Evolutionary conservation across 2,888 invertebrate species (phyloP), one percentile per base, ranked within the genome.

Genomic region (Chymomyza procnemis): DNA sequence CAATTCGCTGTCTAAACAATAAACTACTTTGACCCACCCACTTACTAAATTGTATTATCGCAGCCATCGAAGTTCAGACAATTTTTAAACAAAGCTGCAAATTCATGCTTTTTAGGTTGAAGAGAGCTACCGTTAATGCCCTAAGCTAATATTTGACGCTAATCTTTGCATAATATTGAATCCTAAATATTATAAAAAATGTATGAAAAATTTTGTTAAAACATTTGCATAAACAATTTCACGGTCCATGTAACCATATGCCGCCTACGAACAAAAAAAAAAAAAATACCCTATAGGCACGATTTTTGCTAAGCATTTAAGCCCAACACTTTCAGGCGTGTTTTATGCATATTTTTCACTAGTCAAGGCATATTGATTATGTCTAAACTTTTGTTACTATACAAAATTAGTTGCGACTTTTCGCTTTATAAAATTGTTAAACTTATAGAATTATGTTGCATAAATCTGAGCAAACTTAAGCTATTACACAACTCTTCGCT

Each of bases 101-200:
- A 41, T 41, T 41, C 12, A 5, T 41, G 34, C 34, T 41, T 41
- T 30, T 12, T 12, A 2, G 12, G 6, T 12, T 9, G 12, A 12
- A 41, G 34, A 41, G 34, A 41, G 34, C 34, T 41, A 41, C 34
- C 34, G 34, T 41, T 41, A 73, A 71, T 88, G 86, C 80, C 86
- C 69, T 64, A 68, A 58, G 65, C 63, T 66, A 65, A 69, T 80
- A 82, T 69, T 61, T 76, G 52, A 72, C 56, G 68, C 62, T 69
- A 48, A 67, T 64, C 62, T 74, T 76, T 63, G 30, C 70, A 70
- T 73, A 46, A 71, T 58, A 26, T 22, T 26, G 2, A 56, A 56
- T 41, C 34, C 12, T 41, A 41, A 41, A 41, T 41, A 41, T 3
- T 9, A 4, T 12, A 12, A 9, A 41, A 41, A 41, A 41, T 41